These are phyloP conservation scores for Napeogenes sylphis DNA, from an alignment of 2,888 invertebrate species.

Conservation along the genomic window DNA sequence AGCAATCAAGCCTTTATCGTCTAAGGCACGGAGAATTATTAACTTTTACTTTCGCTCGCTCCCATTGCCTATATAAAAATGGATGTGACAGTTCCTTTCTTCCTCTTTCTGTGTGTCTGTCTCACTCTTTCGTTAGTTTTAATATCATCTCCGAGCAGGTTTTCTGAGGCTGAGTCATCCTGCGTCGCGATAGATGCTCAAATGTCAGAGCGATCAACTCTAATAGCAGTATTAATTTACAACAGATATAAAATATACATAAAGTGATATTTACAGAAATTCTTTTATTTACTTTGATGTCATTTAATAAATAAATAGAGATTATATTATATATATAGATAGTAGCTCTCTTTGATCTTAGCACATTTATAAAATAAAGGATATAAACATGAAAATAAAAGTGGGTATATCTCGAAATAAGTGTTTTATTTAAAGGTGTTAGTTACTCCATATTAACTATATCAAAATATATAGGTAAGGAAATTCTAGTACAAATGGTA, in stretches of 20 bases:
- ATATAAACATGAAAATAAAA: too few species aligned
- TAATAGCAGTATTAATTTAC: conserved; percentile 38
- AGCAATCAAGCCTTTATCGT: neutral
- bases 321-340: too few species aligned
- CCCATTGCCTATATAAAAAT: conserved; percentile 39
- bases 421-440: neutral
- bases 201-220: conserved; percentile 59
- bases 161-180: conserved; percentile 63
- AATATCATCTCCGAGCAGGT: conserved; percentile 53
- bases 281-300: neutral
- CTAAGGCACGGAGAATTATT: conserved; percentile 46
- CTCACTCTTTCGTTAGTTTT: conserved; percentile 23
- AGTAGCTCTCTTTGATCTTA: too few species aligned
- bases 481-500: neutral
- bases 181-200: conserved; percentile 58
- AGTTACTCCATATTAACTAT: neutral
- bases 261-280: neutral
- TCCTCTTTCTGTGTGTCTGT: conserved; percentile 23
- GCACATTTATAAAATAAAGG: too few species aligned
- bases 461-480: neutral
- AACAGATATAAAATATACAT: conserved; percentile 1
- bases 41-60: conserved; percentile 62
- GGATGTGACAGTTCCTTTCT: conserved; percentile 40
- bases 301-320: neutral
- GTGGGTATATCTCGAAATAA: neutral